Conservation (phyloP, 1,140 invertebrate genomes). For the Pseudomyrmex flavicornis region DNA sequence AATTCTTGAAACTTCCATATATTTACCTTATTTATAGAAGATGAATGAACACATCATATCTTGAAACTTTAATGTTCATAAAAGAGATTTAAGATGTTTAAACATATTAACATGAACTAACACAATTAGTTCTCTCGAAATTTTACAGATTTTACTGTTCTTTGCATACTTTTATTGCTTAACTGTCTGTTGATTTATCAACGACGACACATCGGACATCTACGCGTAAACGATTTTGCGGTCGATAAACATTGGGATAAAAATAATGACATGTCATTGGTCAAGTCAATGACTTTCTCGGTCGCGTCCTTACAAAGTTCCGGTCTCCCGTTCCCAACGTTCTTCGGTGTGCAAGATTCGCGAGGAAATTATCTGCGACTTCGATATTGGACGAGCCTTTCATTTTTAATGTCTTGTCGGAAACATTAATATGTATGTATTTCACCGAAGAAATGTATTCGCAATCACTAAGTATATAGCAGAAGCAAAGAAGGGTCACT, state of each 20-base stretch:
- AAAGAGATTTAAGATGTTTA: no score
- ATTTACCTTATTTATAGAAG: no score
- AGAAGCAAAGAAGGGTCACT: not conserved
- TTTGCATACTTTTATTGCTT: not conserved
- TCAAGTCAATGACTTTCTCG: slow-evolving; percentile 46
- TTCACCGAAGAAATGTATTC: not conserved
- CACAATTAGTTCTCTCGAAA: no score
- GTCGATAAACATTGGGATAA: slow-evolving; percentile 9
- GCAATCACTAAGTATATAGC: slow-evolving; percentile 15
- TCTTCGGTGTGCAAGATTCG: not conserved
- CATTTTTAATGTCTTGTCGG: not conserved
- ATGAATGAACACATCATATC: no score
- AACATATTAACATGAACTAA: no score
- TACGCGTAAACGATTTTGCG: slow-evolving; percentile 31
- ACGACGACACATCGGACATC: not conserved
- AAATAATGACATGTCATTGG: slow-evolving; percentile 31
- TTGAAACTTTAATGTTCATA: no score
- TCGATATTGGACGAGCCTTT: not conserved
- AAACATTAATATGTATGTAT: slow-evolving; percentile 14
- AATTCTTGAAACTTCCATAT: no score
- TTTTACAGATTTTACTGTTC: no score
- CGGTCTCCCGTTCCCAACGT: not conserved
- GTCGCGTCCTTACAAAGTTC: slow-evolving; percentile 43
- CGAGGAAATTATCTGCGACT: not conserved
- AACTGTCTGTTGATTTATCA: not conserved